Evolutionary conservation across 2,888 invertebrate species (phyloP), one percentile per base, ranked within the genome.

Genomic region (Tenthredo scrophulariae): DNA sequence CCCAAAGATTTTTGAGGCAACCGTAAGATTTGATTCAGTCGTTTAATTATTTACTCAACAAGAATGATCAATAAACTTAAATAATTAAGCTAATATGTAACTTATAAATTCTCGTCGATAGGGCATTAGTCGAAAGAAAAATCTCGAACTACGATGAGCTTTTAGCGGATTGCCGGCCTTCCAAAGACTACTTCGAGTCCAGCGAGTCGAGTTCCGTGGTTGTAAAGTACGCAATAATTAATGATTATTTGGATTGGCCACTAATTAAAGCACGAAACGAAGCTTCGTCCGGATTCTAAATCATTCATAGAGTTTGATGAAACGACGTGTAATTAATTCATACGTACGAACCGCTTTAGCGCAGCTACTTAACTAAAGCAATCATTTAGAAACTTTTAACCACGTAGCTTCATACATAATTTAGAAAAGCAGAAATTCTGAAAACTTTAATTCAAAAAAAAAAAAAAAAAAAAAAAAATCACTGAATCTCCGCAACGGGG

Each of bases 161-260:
- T 77, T 54, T 18, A 77, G 54, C 54, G 54, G 6, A 13, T 33
- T 18, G 7, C 67, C 6, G 13, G 6, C 33, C 33, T 26, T 26
- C 33, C 18, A 29, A 74, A 74, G 74, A 43, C 43, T 22, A 22
- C 22, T 26, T 22, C 5, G 37, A 74, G 43, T n/a, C 43, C 43
- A 26, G 22, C 43, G 9, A 62, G 37, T 37, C 37, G 26, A 10
- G 22, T 26, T n/a, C 13, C 22, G 40, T 10, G 29, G 15, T 33
- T 29, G 74, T 9, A 74, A 15, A 26, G 6, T 74, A 22, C 3
- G 50, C 54, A 80, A 80, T 80, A 80, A 80, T 80, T 80, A 22
- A 80, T 80, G 37, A 62, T 58, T 80, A 80, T 80, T 80, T 80
- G 80, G 15, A 80, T 80, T 40, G 62, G n/a, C 58, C 33, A n/a